phyloP scores from a whole-genome alignment of 2,113 vertebrate genomes.

The Beaufortia kweichowensis region DNA sequence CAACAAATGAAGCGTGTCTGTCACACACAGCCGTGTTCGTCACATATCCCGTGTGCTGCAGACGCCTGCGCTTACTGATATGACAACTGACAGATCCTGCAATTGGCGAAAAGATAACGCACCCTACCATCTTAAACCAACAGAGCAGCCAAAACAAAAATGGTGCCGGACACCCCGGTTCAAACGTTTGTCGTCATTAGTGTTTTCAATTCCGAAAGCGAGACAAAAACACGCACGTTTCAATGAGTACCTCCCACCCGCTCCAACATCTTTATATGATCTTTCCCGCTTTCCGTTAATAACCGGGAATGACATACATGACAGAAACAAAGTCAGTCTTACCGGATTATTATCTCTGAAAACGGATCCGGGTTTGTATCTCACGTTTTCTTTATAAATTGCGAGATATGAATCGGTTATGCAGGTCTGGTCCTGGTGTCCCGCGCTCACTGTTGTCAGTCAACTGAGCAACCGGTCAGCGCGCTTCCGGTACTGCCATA shows the following conservation, averaged over 20 bases:
- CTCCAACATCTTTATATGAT: not conserved
- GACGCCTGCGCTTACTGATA: slow-evolving; percentile 13
- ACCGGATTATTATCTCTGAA: slow-evolving; percentile 35
- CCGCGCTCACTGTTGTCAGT: slow-evolving; percentile 69
- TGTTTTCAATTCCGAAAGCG: slow-evolving; percentile 20
- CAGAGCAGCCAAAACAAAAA: slow-evolving; percentile 16
- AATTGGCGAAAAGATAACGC: slow-evolving; percentile 13
- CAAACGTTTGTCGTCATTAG: slow-evolving; percentile 12
- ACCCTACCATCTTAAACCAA: slow-evolving; percentile 28
- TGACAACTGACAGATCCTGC: slow-evolving; percentile 22
- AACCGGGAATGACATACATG: not conserved
- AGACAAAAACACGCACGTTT: slow-evolving; percentile 40
- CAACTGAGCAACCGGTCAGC: slow-evolving; percentile 68
- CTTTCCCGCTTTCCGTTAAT: slow-evolving; percentile 1
- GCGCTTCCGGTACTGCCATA: slow-evolving; percentile 90
- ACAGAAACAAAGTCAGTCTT: slow-evolving; percentile 5
- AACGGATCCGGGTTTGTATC: not conserved
- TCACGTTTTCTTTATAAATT: slow-evolving; percentile 1
- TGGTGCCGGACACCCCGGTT: slow-evolving; percentile 4
- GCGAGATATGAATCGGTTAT: slow-evolving; percentile 41
- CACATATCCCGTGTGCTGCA: not conserved
- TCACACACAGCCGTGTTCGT: not conserved
- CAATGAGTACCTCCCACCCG: slow-evolving; percentile 5
- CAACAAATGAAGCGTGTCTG: not conserved
- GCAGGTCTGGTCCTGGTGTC: slow-evolving; percentile 48